Evolutionary conservation across 2,888 invertebrate genomes (phyloP).

Genomic region (Crepidodera aurea): DNA sequence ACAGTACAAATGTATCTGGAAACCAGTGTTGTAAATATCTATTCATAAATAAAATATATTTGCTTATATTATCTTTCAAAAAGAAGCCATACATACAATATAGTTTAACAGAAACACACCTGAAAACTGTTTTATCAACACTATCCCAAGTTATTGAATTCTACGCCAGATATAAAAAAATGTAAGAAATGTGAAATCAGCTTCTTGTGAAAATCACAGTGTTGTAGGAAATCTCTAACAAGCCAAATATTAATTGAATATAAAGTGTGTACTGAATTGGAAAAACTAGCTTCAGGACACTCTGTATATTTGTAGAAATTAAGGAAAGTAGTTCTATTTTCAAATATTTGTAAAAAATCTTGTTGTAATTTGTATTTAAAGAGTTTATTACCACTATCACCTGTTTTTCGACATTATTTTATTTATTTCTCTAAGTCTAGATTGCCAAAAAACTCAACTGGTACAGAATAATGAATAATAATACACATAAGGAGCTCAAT

Average conservation of each 20-base stretch:
- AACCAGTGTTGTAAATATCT: too few relatives aligned
- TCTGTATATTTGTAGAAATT: conserved; percentile 8
- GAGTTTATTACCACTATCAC: conserved; percentile 37
- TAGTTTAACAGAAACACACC: too few relatives aligned
- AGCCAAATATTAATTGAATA: conserved; percentile 14
- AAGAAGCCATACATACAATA: too few relatives aligned
- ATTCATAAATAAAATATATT: too few relatives aligned
- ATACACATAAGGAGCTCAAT: conserved; percentile 12
- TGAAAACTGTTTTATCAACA: too few relatives aligned
- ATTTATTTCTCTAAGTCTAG: conserved; percentile 18
- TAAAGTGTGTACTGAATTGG: conserved; percentile 7
- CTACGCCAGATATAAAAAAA: too few relatives aligned
- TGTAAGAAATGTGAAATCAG: too few relatives aligned
- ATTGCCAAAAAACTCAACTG: conserved; percentile 16
- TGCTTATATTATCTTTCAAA: too few relatives aligned
- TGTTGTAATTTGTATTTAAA: conserved; percentile 36
- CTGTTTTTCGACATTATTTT: conserved; percentile 26
- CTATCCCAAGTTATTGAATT: too few relatives aligned
- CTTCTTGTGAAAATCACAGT: not conserved
- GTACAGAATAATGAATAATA: too few relatives aligned
- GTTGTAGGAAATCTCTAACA: conserved; percentile 16
- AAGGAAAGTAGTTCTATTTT: conserved; percentile 30
- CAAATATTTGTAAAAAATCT: conserved; percentile 30
- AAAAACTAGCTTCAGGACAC: not conserved
- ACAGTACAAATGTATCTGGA: too few relatives aligned